Base-by-base conservation (phyloP, 2,113 vertebrate species). In the Macheiramphus alcinus region DNA sequence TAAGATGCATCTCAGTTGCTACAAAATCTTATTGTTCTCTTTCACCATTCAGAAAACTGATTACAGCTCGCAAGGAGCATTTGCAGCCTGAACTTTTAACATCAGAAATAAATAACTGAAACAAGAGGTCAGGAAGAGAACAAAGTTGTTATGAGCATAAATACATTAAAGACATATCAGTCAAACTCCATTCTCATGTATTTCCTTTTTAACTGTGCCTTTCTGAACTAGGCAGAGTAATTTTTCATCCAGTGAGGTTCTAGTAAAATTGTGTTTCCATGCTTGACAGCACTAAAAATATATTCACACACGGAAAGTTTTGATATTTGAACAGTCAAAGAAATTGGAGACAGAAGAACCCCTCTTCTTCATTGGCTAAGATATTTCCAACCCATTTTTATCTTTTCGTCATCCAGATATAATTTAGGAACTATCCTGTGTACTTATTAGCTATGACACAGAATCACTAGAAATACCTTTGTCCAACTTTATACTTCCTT, bases 21-120 rank as follows among this genome's bases (percentile, higher is more conserved):
- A 94, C 90, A 96, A 88, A 94, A 95, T 90, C 91, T 75, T 91
- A 96, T 87, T 98, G 96, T 96, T 96, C 91, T 94, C n/a, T 80
- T 95, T 78, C 1, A 0, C 93, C 94, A 93, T 94, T 97, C 95
- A 83, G 88, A 97, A 96, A 97, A 89, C 73, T 47, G 79, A 93
- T 85, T 82, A 43, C 38, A 55, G 27, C 59, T 97, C 11, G 0
- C 76, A 86, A 50, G 36, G 93, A 93, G 62, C 40, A 83, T 95
- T 92, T 88, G 79, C 21, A 75, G 90, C 75, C 79, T 95, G 74
- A 97, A 94, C 94, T 84, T 93, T 82, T 82, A 96, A 89, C 93
- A 90, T 88, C 90, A 82, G 95, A 96, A 97, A 96, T 94, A 92
- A 98, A 89, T 72, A 95, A 96, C 50, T 86, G 70, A 58, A 94